These are phyloP conservation scores for Vireo altiloquus DNA, from an alignment of 2,113 vertebrate genomes.

Conservation along the genomic window DNA sequence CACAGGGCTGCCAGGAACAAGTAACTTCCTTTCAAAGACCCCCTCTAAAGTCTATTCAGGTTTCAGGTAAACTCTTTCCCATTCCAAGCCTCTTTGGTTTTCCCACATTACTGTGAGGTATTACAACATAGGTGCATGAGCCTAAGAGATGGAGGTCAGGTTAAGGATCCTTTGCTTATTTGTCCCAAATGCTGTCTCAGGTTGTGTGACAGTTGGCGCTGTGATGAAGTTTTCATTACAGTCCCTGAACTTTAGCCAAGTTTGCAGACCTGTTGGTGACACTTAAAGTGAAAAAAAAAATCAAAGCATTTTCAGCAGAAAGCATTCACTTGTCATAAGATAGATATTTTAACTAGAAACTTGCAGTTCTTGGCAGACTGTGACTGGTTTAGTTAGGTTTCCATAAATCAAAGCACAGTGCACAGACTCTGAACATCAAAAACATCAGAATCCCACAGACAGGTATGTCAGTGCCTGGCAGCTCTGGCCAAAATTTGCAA, in stretches of 20 bases:
- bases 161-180: background rate
- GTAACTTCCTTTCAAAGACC: background rate
- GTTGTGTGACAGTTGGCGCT: background rate
- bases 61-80: background rate
- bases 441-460: background rate
- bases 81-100: background rate
- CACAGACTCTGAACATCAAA: background rate
- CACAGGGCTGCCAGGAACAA: background rate
- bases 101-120: background rate
- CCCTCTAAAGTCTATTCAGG: background rate
- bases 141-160: background rate
- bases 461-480: background rate
- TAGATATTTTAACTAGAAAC: background rate
- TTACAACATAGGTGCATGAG: background rate
- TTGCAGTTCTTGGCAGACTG: background rate
- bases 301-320: background rate
- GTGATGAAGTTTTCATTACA: background rate
- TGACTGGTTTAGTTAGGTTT: background rate
- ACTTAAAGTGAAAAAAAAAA: background rate
- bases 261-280: background rate
- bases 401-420: background rate
- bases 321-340: background rate
- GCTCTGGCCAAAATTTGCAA: background rate
- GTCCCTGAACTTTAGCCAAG: background rate
- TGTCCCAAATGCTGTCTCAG: background rate